These are phyloP conservation scores for Zaprionus africanus DNA, from an alignment of 1,140 invertebrate species.

Conservation along the genomic window DNA sequence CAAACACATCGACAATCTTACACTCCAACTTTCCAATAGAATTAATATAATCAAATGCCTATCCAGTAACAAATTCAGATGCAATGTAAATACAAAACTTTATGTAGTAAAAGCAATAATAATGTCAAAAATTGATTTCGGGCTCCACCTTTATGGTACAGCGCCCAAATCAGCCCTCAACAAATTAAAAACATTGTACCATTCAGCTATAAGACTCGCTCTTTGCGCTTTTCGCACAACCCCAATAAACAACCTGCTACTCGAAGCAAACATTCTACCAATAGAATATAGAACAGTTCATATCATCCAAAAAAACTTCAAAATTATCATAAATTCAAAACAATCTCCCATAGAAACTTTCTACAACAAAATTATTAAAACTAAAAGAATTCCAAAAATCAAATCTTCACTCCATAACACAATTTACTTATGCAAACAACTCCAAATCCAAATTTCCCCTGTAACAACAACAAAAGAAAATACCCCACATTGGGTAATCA, in stretches of 20 bases:
- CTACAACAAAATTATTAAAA: neutral
- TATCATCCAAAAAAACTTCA: neutral
- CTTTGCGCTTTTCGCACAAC: neutral
- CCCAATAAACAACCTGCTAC: neutral
- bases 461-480: too few relatives aligned
- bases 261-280: neutral
- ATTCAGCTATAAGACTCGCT: neutral
- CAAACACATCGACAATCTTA: too few relatives aligned
- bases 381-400: conserved; percentile 1
- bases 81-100: too few relatives aligned
- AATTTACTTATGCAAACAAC: conserved; percentile 2
- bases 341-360: neutral
- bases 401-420: neutral
- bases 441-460: neutral
- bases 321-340: neutral
- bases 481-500: too few relatives aligned
- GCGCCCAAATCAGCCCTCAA: too few relatives aligned
- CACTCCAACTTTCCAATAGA: too few relatives aligned
- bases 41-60: too few relatives aligned
- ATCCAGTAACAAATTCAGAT: too few relatives aligned
- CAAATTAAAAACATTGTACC: too few relatives aligned
- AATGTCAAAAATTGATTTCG: too few relatives aligned
- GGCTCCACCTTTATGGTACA: too few relatives aligned
- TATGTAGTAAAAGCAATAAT: too few relatives aligned
- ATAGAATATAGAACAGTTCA: neutral